Percentiles rank a stretch among this genome's conserved stretches.
Conservation (phyloP, 2,888 invertebrate genomes). For the Bruchidius siliquastri region DNA sequence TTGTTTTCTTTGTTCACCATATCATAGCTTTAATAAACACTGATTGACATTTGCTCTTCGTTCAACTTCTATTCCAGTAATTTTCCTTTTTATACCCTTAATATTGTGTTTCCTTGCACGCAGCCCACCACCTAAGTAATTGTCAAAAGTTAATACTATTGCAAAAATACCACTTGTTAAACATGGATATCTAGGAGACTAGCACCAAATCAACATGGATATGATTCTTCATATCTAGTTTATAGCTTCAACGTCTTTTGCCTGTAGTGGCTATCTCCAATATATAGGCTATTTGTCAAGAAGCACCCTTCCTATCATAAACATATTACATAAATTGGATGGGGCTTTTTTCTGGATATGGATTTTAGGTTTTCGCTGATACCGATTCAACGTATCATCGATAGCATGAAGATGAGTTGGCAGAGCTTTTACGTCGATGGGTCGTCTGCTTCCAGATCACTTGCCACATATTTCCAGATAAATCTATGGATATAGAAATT, state of each 20-base stretch:
- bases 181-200: too few relatives aligned
- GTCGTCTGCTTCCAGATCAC: background rate
- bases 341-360: conserved; percentile 16
- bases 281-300: conserved; percentile 40
- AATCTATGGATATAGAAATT: background rate
- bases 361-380: conserved; percentile 23
- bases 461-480: background rate
- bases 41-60: too few relatives aligned
- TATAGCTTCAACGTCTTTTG: background rate
- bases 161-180: too few relatives aligned
- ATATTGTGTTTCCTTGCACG: too few relatives aligned
- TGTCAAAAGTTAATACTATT: too few relatives aligned
- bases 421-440: conserved; percentile 2
- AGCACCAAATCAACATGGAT: too few relatives aligned
- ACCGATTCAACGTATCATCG: conserved; percentile 2
- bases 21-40: too few relatives aligned
- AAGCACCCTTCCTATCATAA: conserved; percentile 39
- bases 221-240: background rate
- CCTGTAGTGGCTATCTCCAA: conserved; percentile 11
- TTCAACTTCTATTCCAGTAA: too few relatives aligned
- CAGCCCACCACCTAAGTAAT: too few relatives aligned
- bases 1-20: too few relatives aligned
- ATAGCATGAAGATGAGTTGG: conserved; percentile 1
- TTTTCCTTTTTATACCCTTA: too few relatives aligned
- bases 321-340: conserved; percentile 41